Evolutionary conservation across 2,113 vertebrate genomes (phyloP), one percentile per base, ranked within the genome.

Genomic region (Scomber colias): DNA sequence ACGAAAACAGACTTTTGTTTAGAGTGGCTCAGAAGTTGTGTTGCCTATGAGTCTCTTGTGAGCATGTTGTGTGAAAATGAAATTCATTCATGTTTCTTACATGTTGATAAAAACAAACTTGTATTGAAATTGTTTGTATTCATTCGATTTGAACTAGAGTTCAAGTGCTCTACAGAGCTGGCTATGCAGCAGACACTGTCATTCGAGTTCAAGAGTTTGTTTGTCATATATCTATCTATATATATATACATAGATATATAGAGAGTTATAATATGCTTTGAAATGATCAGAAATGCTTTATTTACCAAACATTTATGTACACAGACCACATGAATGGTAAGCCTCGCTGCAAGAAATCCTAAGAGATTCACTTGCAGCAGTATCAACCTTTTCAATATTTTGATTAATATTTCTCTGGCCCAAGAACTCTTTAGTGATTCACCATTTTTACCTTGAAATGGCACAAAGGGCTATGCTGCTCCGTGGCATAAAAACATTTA

Each of bases 391-490:
- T 74, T 65, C 69, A 54, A n/a, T 50, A 57, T 74, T 50, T 30
- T 4, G 15, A 64, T 17, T 4, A 71, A 70, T 44, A 16, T 53
- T 59, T 75, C 75, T 77, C 53, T 17, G 61, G 35, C 86, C 74
- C 53, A 13, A 35, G 21, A 74, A 64, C 72, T 79, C 73, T 65
- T 77, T 74, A 70, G 62, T 57, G 31, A 27, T 14, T 70, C 71
- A 45, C 8, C 50, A 45, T 81, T 76, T 76, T 84, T 71, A 21
- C 48, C 68, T 71, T 61, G 24, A 82, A 81, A 84, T 71, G 68
- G 56, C 83, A 84, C 77, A 55, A 85, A 92, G 89, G 91, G 89
- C 88, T 92, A 70, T 17, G 7, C 75, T 70, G 62, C 73, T 86
- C 62, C 49, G 31, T 53, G 62, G 55, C 62, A 71, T 60, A 1